Conservation (phyloP, 2,797 vertebrate genomes). For the Sebastes aleutianus region DNA sequence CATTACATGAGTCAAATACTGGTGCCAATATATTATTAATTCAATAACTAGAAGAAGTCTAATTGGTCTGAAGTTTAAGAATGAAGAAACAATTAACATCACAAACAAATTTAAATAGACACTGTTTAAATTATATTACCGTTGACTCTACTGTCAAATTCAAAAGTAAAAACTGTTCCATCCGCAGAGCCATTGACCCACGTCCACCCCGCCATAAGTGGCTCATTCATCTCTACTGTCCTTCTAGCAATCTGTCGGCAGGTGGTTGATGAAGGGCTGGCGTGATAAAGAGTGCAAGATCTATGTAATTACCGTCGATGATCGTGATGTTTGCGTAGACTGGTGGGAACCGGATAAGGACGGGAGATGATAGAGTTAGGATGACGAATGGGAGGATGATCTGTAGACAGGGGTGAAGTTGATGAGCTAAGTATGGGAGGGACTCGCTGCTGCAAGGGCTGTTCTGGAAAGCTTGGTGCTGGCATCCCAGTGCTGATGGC, state of each 20-base stretch:
- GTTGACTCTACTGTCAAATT: not conserved
- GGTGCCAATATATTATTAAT: not conserved
- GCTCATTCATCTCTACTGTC: not conserved
- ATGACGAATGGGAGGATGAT: not conserved
- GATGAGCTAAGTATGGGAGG: not conserved
- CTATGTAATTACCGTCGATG: not conserved
- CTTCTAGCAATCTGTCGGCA: not conserved
- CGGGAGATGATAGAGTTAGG: not conserved
- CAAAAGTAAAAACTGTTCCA: not conserved
- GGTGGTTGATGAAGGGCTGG: not conserved
- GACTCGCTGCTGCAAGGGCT: not conserved
- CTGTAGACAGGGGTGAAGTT: not conserved
- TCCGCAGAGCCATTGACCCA: not conserved
- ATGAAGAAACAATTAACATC: not conserved
- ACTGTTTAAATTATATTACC: not conserved
- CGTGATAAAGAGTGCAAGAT: not conserved
- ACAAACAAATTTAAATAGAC: not conserved
- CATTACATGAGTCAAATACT: not conserved
- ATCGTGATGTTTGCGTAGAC: not conserved
- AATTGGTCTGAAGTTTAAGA: not conserved
- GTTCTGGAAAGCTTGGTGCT: not conserved
- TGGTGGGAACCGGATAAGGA: not conserved
- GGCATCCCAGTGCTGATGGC: not conserved
- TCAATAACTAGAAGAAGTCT: not conserved
- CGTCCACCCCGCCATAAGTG: not conserved